Conservation (phyloP, 1,140 invertebrate species). For the Marisa cornuarietis region DNA sequence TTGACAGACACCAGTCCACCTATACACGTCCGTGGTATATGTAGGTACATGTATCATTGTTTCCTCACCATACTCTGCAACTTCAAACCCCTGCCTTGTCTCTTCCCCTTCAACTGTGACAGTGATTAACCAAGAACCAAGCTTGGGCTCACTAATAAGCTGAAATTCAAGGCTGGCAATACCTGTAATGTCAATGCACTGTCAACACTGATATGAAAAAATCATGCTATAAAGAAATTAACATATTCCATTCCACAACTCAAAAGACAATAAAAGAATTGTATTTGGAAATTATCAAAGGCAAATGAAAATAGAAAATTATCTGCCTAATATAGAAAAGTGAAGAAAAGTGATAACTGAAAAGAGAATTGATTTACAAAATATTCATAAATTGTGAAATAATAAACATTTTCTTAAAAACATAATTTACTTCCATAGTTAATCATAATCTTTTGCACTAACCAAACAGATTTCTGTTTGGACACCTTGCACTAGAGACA, state of each 20-base stretch:
- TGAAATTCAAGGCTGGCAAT: slow-evolving; percentile 73
- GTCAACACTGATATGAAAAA: not conserved
- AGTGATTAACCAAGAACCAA: slow-evolving; percentile 90
- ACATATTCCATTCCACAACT: not conserved
- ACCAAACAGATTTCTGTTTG: no score
- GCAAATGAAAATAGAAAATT: not conserved
- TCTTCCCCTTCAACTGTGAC: slow-evolving; percentile 67
- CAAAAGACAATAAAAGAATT: not conserved
- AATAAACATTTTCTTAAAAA: no score
- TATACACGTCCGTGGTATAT: no score
- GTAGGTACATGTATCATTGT: not conserved
- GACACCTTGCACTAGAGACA: no score
- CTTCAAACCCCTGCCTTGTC: slow-evolving; percentile 75
- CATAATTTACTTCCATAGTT: no score
- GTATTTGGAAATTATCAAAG: not conserved
- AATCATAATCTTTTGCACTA: no score
- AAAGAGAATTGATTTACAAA: not conserved
- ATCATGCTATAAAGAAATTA: not conserved
- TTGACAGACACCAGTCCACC: no score
- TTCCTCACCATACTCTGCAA: slow-evolving; percentile 81
- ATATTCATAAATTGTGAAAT: no score
- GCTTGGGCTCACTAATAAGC: slow-evolving; percentile 83
- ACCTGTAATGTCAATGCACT: slow-evolving; percentile 37
- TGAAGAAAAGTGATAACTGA: not conserved
- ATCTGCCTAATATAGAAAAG: not conserved